Conservation (phyloP, 2,888 invertebrate species). For the Campaea margaritaria region DNA sequence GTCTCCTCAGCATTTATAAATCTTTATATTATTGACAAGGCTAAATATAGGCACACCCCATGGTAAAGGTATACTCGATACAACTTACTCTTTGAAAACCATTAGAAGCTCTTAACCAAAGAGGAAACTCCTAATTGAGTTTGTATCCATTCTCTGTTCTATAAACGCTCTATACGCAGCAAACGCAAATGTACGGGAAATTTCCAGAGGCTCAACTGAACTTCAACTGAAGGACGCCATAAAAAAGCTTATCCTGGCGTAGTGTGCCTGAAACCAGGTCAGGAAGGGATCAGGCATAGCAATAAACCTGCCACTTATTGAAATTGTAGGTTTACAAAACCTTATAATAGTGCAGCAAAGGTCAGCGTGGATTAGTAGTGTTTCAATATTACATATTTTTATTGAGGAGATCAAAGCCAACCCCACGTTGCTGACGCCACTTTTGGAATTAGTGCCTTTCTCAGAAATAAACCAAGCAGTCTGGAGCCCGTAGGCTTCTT, state of each 20-base stretch:
- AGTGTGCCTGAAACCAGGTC: slow-evolving; percentile 45
- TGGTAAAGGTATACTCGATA: background rate
- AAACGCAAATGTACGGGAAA: slow-evolving; percentile 14
- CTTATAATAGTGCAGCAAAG: background rate
- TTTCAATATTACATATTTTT: background rate
- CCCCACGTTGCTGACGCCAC: too few species aligned
- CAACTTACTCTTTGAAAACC: background rate
- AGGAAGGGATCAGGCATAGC: slow-evolving; percentile 33
- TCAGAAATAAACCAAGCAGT: too few species aligned
- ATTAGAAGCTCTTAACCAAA: background rate
- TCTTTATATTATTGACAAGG: too few species aligned
- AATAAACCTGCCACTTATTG: slow-evolving; percentile 11
- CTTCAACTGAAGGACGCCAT: slow-evolving; percentile 37
- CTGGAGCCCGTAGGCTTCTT: too few species aligned
- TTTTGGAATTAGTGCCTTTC: too few species aligned
- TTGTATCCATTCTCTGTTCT: slow-evolving; percentile 1
- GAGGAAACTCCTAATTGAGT: background rate
- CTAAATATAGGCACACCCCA: background rate
- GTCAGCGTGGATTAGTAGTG: background rate
- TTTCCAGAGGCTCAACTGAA: slow-evolving; percentile 29
- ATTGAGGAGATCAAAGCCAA: too few species aligned
- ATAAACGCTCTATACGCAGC: background rate
- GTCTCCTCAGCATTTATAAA: too few species aligned
- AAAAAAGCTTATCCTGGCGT: slow-evolving; percentile 41
- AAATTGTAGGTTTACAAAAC: background rate